Percentiles rank a stretch among this genome's conserved stretches.
Conservation (phyloP, 2,888 invertebrate species). For the Parelbella ahira region DNA sequence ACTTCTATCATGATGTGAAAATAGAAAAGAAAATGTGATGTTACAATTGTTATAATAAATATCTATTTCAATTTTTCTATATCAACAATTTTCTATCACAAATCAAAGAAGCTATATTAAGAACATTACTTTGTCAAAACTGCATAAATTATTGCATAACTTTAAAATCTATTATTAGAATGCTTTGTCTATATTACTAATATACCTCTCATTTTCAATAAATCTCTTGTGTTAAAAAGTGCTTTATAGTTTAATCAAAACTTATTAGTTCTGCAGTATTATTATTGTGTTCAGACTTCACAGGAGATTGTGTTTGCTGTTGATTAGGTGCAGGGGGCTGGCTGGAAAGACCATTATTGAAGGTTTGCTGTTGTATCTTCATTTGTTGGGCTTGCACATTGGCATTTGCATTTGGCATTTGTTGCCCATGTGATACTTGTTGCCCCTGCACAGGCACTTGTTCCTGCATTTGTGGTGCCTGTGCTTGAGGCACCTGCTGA, state of each 20-base stretch:
- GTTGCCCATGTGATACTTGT: slow-evolving; percentile 33
- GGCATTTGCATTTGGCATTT: slow-evolving; percentile 34
- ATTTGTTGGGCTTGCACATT: slow-evolving; percentile 31
- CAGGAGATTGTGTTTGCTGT: slow-evolving; percentile 48
- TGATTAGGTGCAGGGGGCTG: slow-evolving; percentile 36
- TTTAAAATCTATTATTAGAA: slow-evolving; percentile 26
- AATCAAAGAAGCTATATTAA: slow-evolving; percentile 16
- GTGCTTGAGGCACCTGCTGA: slow-evolving; percentile 34
- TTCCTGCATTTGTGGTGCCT: slow-evolving; percentile 37
- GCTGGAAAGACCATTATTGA: slow-evolving; percentile 35
- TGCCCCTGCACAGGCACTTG: slow-evolving; percentile 38
- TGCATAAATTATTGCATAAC: slow-evolving; percentile 18
- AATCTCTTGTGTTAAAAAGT: slow-evolving; percentile 32
- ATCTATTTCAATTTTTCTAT: slow-evolving; percentile 17
- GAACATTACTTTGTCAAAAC: slow-evolving; percentile 13
- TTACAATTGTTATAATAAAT: slow-evolving; percentile 25
- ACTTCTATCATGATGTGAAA: slow-evolving; percentile 31
- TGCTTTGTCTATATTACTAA: slow-evolving; percentile 27
- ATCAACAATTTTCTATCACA: slow-evolving; percentile 16
- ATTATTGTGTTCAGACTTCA: slow-evolving; percentile 66
- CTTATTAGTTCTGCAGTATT: slow-evolving; percentile 89
- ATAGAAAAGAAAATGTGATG: slow-evolving; percentile 33
- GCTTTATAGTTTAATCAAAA: slow-evolving; percentile 84
- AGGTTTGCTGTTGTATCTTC: slow-evolving; percentile 38
- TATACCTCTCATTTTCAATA: slow-evolving; percentile 52